A percentile compares a stretch with the other conserved stretches of the same genome.
Conservation (phyloP, 2,113 vertebrate genomes). For the Orycteropus afer region DNA sequence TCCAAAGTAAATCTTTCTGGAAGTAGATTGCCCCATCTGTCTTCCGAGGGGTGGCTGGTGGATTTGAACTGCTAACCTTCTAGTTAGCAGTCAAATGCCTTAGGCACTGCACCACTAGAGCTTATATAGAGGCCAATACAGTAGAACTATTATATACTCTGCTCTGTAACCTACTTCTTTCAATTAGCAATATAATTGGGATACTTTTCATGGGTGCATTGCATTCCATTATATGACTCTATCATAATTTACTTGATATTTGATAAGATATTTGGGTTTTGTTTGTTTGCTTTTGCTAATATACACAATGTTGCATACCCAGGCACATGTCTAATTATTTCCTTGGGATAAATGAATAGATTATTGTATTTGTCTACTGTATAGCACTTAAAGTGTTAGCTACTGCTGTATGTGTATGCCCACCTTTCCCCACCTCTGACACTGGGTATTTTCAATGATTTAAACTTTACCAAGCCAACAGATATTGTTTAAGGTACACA, state of each 20-base stretch:
- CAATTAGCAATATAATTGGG: background rate
- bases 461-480: background rate
- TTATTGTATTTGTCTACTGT: no score
- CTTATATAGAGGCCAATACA: background rate
- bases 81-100: no score
- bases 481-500: background rate
- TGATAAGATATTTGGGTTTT: slow-evolving; percentile 15
- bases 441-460: background rate
- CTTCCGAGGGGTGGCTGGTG: no score
- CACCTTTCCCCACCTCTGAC: background rate
- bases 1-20: no score
- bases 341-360: background rate
- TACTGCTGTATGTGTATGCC: background rate
- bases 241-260: background rate
- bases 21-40: no score
- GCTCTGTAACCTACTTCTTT: background rate
- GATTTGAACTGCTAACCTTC: no score
- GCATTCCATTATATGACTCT: background rate
- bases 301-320: background rate
- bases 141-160: background rate
- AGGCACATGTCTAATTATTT: slow-evolving; percentile 14
- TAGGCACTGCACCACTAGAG: no score
- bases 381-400: background rate
- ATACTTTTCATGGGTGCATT: background rate
- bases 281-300: background rate